Evolutionary conservation across 2,113 vertebrate genomes (phyloP), one percentile per base, ranked within the genome.

Genomic region (Axis porcinus): DNA sequence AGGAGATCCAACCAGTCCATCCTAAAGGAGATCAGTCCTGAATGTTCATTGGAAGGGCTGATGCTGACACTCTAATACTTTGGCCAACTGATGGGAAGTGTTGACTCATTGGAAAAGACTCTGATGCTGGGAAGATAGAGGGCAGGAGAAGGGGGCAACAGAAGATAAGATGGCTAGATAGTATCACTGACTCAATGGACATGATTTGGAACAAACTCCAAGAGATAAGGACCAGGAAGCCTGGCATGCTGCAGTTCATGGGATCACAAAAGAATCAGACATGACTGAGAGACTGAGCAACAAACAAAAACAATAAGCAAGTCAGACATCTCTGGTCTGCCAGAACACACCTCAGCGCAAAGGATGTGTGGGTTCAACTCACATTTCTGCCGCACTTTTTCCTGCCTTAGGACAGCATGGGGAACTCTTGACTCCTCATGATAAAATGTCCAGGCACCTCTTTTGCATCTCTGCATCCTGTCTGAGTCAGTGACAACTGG

Each of bases 361-460:
- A 11, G 30, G 64, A 23, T 30, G 11, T 21, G 14, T 50, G 45
- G 4, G 8, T 60, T 67, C 9, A 16, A 25, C 27, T 79, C 78
- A 25, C 2, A 1, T 40, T 60, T 60, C 6, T 67, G 17, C 5
- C 0, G 0, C 3, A 7, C 11, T 0, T 43, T 76, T 90, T 86
- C 57, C 94, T 79, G 30, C 43, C 47, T 88, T 15, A 4, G 1
- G 10, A 50, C 12, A 27, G 43, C 1, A 0, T 28, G 2, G 12
- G 3, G 9, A 2, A 1, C 2, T 50, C 4, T 15, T 47, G 54
- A 27, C 43, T 93, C 54, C 25, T 12, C n/a, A 4, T 91, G 40
- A 85, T 58, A 43, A 57, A 60, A 15, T 54, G 5, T 27, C 17
- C 16, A 54, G 30, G 7, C 3, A 6, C 5, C 27, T 57, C 33